phyloP scores from a whole-genome alignment of 2,888 invertebrate species.

The Macaria liturata region DNA sequence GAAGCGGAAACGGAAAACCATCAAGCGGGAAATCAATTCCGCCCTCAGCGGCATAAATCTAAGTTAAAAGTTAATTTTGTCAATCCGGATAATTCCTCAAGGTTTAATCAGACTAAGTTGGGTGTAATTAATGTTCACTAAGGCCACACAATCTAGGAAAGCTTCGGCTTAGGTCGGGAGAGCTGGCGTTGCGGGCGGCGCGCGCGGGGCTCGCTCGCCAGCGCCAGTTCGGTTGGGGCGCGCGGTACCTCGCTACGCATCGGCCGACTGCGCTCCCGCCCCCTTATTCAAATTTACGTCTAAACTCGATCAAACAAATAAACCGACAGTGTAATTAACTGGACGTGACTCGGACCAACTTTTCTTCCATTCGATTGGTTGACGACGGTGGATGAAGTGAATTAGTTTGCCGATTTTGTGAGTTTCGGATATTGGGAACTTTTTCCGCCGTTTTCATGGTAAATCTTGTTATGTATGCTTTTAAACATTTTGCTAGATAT shows the following conservation, averaged over 20 bases:
- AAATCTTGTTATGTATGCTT: conserved; percentile 24
- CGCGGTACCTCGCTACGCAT: conserved; percentile 60
- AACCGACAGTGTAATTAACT: conserved; percentile 50
- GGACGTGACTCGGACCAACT: conserved; percentile 42
- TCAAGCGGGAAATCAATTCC: conserved; percentile 28
- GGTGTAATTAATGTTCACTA: conserved; percentile 82
- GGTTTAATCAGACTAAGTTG: conserved; percentile 83
- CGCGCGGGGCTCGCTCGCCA: conserved; percentile 22
- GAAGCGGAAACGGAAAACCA: conserved; percentile 7
- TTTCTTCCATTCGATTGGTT: conserved; percentile 40
- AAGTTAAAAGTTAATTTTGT: conserved; percentile 83
- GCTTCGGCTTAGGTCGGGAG: conserved; percentile 69
- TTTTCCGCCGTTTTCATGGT: conserved; percentile 45
- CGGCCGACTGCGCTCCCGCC: conserved; percentile 36
- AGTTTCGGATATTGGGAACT: conserved; percentile 45
- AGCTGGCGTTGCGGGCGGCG: conserved; percentile 47
- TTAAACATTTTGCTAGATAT: neutral
- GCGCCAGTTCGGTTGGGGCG: conserved; percentile 64
- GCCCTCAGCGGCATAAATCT: conserved; percentile 70
- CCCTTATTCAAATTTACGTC: conserved; percentile 66
- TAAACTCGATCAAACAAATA: conserved; percentile 60
- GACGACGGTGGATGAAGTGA: conserved; percentile 46
- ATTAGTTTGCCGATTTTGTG: conserved; percentile 49
- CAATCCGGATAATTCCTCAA: conserved; percentile 82
- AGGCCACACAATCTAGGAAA: conserved; percentile 81